phyloP scores from a whole-genome alignment of 1,140 invertebrate genomes.

The Pachyrhynchus sulphureomaculatus region DNA sequence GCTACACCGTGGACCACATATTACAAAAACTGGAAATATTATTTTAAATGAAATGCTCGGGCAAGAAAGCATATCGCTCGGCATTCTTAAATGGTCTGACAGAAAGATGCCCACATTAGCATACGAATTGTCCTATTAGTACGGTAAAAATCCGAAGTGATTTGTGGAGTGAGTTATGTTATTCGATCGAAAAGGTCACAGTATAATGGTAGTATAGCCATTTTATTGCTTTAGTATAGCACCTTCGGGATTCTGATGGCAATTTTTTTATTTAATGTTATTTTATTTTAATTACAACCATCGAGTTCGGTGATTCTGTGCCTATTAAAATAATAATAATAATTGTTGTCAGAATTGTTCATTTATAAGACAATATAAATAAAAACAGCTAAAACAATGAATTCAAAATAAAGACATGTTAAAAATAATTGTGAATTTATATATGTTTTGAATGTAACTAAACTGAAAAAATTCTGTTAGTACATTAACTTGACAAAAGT shows the following conservation, averaged over 20 bases:
- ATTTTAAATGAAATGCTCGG: slow-evolving; percentile 32
- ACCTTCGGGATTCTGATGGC: neutral
- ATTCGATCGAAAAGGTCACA: slow-evolving; percentile 21
- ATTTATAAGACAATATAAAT: too few relatives aligned
- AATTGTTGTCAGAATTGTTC: too few relatives aligned
- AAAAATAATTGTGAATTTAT: too few relatives aligned
- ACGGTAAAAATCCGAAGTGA: slow-evolving; percentile 33
- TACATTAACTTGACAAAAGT: too few relatives aligned
- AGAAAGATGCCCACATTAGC: slow-evolving; percentile 27
- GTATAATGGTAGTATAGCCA: slow-evolving; percentile 7
- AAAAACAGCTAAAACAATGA: too few relatives aligned
- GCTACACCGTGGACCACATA: neutral
- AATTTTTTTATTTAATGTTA: neutral
- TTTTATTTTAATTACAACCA: too few relatives aligned
- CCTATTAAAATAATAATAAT: too few relatives aligned
- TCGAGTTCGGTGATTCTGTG: too few relatives aligned
- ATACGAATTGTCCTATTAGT: slow-evolving; percentile 35
- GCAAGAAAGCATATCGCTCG: slow-evolving; percentile 27
- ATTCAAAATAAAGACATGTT: too few relatives aligned
- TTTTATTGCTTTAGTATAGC: slow-evolving; percentile 4
- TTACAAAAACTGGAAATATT: slow-evolving; percentile 33
- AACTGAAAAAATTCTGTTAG: too few relatives aligned
- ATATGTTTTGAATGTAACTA: too few relatives aligned
- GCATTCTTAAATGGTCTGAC: slow-evolving; percentile 24
- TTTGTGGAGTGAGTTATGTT: slow-evolving; percentile 30